Conservation (phyloP, 2,797 vertebrate genomes). For the Rhincodon typus region DNA sequence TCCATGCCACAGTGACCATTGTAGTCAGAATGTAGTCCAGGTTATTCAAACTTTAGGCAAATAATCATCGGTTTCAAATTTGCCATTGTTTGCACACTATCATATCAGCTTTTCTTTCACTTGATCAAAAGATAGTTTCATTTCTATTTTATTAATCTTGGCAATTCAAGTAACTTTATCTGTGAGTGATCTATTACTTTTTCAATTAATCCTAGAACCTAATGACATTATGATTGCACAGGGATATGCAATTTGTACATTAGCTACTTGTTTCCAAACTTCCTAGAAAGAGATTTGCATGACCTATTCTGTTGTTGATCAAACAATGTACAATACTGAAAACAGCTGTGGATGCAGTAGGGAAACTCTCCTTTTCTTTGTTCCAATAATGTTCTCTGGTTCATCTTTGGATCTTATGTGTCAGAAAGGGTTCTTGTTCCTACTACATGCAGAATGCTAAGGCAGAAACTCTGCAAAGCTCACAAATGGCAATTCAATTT, state of each 20-base stretch:
- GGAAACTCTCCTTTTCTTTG: background rate
- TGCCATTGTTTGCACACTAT: background rate
- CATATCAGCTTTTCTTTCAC: background rate
- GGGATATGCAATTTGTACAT: background rate
- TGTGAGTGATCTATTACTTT: background rate
- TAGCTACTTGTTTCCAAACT: background rate
- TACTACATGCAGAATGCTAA: background rate
- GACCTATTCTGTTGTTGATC: too few species aligned
- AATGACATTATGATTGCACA: background rate
- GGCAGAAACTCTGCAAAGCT: background rate
- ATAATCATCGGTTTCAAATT: background rate
- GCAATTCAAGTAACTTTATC: background rate
- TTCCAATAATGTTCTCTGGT: background rate
- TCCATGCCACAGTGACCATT: background rate
- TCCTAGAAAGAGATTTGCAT: too few species aligned
- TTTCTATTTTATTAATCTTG: background rate
- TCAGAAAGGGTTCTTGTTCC: background rate
- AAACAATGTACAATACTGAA: background rate
- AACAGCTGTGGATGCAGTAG: background rate
- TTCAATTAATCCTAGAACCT: background rate
- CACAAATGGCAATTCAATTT: background rate
- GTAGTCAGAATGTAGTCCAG: background rate
- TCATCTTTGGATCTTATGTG: background rate
- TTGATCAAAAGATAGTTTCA: background rate
- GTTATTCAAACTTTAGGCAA: background rate